Evolutionary conservation across 2,113 vertebrate genomes (phyloP).

Genomic region (Pseudolaguvia tuberculata): DNA sequence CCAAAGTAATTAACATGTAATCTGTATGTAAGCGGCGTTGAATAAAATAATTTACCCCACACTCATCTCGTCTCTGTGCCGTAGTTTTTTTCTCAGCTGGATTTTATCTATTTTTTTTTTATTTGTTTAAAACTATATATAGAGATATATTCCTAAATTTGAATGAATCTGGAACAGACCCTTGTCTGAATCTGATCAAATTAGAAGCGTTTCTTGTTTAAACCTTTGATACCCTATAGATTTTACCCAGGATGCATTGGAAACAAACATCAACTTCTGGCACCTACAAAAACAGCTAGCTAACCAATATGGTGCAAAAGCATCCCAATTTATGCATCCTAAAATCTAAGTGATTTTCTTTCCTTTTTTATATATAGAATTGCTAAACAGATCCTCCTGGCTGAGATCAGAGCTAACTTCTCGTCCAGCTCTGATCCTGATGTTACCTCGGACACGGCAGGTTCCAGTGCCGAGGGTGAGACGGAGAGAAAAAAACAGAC

Average conservation of each 20-base stretch:
- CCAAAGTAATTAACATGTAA: slow-evolving; percentile 2
- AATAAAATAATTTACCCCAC: slow-evolving; percentile 63
- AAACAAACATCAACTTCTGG: neutral
- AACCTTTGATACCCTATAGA: too few relatives aligned
- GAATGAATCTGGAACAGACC: neutral
- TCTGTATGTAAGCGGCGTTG: slow-evolving; percentile 41
- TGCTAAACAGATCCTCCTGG: slow-evolving; percentile 97
- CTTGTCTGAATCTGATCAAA: neutral
- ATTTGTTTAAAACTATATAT: too few relatives aligned
- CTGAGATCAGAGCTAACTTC: slow-evolving; percentile 93
- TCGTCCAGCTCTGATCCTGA: slow-evolving; percentile 81
- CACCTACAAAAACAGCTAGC: neutral
- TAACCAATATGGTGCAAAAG: too few relatives aligned
- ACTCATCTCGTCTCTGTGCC: slow-evolving; percentile 32
- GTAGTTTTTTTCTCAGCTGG: neutral
- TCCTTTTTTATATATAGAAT: slow-evolving; percentile 75
- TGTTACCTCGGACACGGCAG: slow-evolving; percentile 76
- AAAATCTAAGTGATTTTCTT: too few relatives aligned
- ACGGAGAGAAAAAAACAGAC: slow-evolving; percentile 42
- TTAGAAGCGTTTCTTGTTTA: neutral
- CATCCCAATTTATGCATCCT: too few relatives aligned
- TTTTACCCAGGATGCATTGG: neutral
- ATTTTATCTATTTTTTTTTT: too few relatives aligned
- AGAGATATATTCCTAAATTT: too few relatives aligned
- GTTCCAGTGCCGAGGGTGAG: slow-evolving; percentile 44